A percentile compares a stretch with the other conserved stretches of the same genome.
These are phyloP conservation scores for Hemaris fuciformis DNA, from an alignment of 2,888 invertebrate species.

Conservation along the genomic window DNA sequence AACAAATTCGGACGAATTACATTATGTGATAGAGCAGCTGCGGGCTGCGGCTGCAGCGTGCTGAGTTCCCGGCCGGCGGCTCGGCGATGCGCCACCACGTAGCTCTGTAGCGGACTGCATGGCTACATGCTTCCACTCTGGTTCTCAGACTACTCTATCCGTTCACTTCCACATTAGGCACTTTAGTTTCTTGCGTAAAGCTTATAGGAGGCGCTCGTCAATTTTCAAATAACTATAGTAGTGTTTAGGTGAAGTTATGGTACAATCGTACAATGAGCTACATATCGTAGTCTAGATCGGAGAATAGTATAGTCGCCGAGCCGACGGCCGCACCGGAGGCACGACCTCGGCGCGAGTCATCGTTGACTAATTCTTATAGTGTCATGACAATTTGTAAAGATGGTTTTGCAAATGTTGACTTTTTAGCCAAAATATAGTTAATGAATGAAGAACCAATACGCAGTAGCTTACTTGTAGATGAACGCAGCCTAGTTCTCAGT, in stretches of 20 bases:
- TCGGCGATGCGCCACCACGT: slow-evolving; percentile 30
- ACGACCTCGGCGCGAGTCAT: slow-evolving; percentile 59
- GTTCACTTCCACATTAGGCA: background rate
- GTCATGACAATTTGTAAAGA: slow-evolving; percentile 79
- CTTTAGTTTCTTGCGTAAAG: slow-evolving; percentile 18
- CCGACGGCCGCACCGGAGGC: slow-evolving; percentile 50
- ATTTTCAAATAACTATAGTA: slow-evolving; percentile 49
- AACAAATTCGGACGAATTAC: slow-evolving; percentile 79
- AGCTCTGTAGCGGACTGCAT: slow-evolving; percentile 37
- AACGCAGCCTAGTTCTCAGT: slow-evolving; percentile 78
- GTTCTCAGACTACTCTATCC: background rate
- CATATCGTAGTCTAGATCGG: slow-evolving; percentile 64
- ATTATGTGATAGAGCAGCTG: slow-evolving; percentile 73
- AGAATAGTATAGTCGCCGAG: slow-evolving; percentile 47
- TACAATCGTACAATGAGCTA: slow-evolving; percentile 53
- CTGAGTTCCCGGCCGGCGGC: slow-evolving; percentile 52
- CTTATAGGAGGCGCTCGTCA: slow-evolving; percentile 58
- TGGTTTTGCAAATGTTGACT: slow-evolving; percentile 80
- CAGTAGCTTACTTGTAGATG: slow-evolving; percentile 79
- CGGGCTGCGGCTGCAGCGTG: slow-evolving; percentile 23
- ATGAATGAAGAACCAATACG: slow-evolving; percentile 80
- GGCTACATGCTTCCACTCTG: slow-evolving; percentile 44
- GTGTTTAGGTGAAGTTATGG: slow-evolving; percentile 43
- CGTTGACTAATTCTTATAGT: slow-evolving; percentile 79
- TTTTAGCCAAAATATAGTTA: slow-evolving; percentile 80